Evolutionary conservation across 2,888 invertebrate genomes (phyloP).

Genomic region (Galeruca laticollis): DNA sequence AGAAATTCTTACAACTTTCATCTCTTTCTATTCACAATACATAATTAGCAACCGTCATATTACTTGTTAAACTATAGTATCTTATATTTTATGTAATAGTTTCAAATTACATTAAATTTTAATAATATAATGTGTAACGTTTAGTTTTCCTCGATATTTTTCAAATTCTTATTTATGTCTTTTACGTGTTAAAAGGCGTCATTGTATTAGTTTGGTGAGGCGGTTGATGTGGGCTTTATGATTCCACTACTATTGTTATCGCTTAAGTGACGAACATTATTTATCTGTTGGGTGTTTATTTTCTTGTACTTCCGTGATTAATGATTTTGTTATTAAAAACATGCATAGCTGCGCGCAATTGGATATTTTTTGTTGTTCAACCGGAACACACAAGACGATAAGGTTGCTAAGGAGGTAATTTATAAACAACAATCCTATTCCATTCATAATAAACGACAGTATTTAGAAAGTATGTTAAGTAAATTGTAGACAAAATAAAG

Average conservation of each 20-base stretch:
- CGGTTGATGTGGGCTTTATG: constrained; percentile 37
- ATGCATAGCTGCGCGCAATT: constrained; percentile 14
- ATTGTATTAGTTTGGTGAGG: constrained; percentile 40
- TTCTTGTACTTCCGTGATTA: constrained; percentile 28
- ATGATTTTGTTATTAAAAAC: constrained; percentile 33
- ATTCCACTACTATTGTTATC: constrained; percentile 44
- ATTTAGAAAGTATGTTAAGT: not conserved
- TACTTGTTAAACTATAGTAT: too few species aligned
- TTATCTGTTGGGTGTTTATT: constrained; percentile 33
- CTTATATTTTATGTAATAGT: too few species aligned
- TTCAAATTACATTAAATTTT: too few species aligned
- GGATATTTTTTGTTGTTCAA: constrained; percentile 13
- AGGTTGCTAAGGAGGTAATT: not conserved
- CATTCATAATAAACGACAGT: not conserved
- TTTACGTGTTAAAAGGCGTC: constrained; percentile 38
- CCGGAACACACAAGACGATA: constrained; percentile 24
- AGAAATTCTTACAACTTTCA: too few species aligned
- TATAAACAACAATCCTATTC: not conserved
- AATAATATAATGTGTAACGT: too few species aligned
- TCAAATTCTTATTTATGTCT: constrained; percentile 1
- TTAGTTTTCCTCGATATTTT: not conserved
- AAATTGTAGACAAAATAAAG: too few species aligned
- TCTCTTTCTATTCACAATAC: too few species aligned
- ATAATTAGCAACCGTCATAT: too few species aligned
- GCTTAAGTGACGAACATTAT: constrained; percentile 42